Percentiles rank a stretch among this genome's conserved stretches.
phyloP scores from a whole-genome alignment of 2,888 invertebrate genomes.

The Dynastes tityus region DNA sequence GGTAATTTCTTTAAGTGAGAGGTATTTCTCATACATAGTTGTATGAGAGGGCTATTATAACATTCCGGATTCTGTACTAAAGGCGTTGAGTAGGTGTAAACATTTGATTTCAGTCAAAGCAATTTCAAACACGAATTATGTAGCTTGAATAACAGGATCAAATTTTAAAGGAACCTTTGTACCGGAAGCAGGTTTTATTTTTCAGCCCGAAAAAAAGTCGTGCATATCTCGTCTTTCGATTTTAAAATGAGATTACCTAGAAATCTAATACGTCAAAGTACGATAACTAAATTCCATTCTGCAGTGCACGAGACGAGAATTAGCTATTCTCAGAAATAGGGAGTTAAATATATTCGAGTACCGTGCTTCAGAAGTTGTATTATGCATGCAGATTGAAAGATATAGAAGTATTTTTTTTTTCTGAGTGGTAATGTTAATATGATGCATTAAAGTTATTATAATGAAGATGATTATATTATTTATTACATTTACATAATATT shows the following conservation, averaged over 20 bases:
- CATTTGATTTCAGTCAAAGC: conserved; percentile 6
- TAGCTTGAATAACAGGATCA: conserved; percentile 13
- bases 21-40: too few relatives aligned
- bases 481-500: too few relatives aligned
- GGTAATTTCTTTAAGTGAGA: too few relatives aligned
- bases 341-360: background rate
- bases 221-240: background rate
- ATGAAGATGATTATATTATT: too few relatives aligned
- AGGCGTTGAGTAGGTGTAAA: conserved; percentile 3
- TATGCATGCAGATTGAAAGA: background rate
- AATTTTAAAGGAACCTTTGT: background rate
- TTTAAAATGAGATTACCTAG: conserved; percentile 22
- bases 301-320: background rate
- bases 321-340: conserved; percentile 1
- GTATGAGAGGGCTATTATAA: too few relatives aligned
- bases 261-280: conserved; percentile 8
- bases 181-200: background rate
- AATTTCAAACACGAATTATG: conserved; percentile 4
- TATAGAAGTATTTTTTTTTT: background rate
- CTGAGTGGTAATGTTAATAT: background rate
- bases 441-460: too few relatives aligned
- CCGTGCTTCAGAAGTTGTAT: background rate
- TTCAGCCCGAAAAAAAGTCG: background rate
- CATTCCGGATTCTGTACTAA: too few relatives aligned
- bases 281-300: background rate